Evolutionary conservation across 2,113 vertebrate genomes (phyloP), one percentile per base, ranked within the genome.

Genomic region (Camelus bactrianus): DNA sequence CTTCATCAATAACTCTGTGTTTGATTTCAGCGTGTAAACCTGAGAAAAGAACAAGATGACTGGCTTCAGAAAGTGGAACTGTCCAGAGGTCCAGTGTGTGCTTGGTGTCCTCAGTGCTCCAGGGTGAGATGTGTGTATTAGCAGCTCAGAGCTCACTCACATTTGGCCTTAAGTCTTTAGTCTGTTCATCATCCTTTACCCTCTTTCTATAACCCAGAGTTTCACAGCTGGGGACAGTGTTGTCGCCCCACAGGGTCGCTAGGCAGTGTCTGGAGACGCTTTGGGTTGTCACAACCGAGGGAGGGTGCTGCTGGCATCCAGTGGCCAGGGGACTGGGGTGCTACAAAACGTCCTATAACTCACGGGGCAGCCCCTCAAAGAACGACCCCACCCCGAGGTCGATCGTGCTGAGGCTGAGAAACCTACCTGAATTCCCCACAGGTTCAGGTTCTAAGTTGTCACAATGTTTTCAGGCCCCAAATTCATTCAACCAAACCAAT

Each of bases 1-100:
- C 50, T 54, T 67, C 22, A 19, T 83, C 69, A 19, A 2, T 24
- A 16, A 35, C 19, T 19, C 0, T 4, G 50, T 65, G 52, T 52
- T 72, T 22, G 50, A 54, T 91, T 56, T 54, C 14, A 22, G 50
- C 67, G 1, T 28, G 32, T 13, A 65, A 56, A 91, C 38, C 38
- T 42, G 38, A 5, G 38, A 42, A 42, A 42, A 42, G 38, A 42
- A 42, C 1, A 1, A 42, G 38, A 42, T 42, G 38, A 42, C 38
- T 42, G 73, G 13, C 60, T 46, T 82, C 12, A 1, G 35, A 56
- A 64, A 50, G 54, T 4, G 10, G 38, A 12, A 30, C 35, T 3
- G 1, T 12, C n/a, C 0, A 0, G 30, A 14, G 10, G 2, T 2
- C 20, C 72, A 16, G 8, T 0, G 1, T 1, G 14, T 2, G 2